Base-by-base conservation (phyloP, 2,888 invertebrate species). In the Ommatoiulus sabulosus region DNA sequence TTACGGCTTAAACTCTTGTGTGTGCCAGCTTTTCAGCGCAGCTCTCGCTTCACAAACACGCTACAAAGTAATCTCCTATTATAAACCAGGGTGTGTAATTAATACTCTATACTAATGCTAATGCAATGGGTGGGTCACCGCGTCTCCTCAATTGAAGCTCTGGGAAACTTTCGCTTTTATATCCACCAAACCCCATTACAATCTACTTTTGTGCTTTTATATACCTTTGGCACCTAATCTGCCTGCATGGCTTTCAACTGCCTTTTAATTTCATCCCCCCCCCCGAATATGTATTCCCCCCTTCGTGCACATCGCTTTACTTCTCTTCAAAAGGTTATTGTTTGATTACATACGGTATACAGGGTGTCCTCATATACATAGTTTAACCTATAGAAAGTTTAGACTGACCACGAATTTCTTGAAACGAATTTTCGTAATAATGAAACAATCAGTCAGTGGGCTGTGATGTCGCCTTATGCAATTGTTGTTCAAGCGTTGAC, bases 1-100 rank as follows among this genome's bases (percentile, higher is more conserved):
- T 72, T 72, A 72, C 72, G 72, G 72, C 72, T 72, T 72, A 72
- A 72, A 72, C 72, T 72, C 72, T 72, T 72, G 72, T 72, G 72
- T 72, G 72, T 72, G 72, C 72, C 72, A 72, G 72, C 72, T 72
- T 72, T 72, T 72, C 72, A 72, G 72, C 24, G 72, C 72, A 72
- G 72, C 72, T 24, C 24, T 72, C 72, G 72, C 72, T 72, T 20
- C 72, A 72, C 72, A 72, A 72, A 72, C 72, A 72, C 72, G 72
- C 72, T 72, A 72, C 72, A 72, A 72, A 72, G 72, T 72, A 72
- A 72, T 72, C 72, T 72, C 72, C 72, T 72, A 72, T 72, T 72
- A 72, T 72, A 72, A 72, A 72, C 72, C 72, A 72, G 72, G 72
- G 72, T 72, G 72, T 72, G 72, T 72, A 72, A 72, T 72, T 72